Base-by-base conservation (phyloP, 2,888 invertebrate genomes). In the Sphinx pinastri region DNA sequence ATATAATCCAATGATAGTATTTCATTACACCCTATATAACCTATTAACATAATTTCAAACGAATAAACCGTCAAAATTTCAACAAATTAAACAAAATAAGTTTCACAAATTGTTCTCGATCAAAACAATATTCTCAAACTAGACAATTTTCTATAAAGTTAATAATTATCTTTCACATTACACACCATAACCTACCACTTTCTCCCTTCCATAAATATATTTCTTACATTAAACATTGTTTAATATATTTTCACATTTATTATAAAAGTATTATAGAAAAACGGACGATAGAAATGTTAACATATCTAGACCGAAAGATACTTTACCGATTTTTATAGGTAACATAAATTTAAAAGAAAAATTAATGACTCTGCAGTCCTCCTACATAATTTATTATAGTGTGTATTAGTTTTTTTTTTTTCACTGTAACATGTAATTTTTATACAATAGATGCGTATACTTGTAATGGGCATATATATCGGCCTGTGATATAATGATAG, bases 1-100 rank as follows among this genome's bases (percentile, higher is more conserved):
- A 79, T 83, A 80, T 79, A 84, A 83, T 81, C 77, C 76, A 73
- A 82, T 73, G 71, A 76, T 78, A 73, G 82, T 79, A 81, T 83
- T 83, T 71, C 79, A 82, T 83, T 80, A 63, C 19, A 63, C 16
- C 55, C 54, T 54, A 13, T 54, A 16, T 60, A 54, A 3, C 45
- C 52, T 59, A 54, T 68, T 60, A 59, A 68, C 49, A 38, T 16
- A 59, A 68, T 60, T 38, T 68, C 55, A 58, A 25, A 49, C 49
- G 58, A 68, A 71, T 38, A 38, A 38, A 38, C 6, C n/a, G n/a
- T n/a, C n/a, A n/a, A n/a, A n/a, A n/a, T n/a, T n/a, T n/a, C n/a
- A n/a, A n/a, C n/a, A n/a, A n/a, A n/a, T n/a, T n/a, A n/a, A n/a
- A n/a, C n/a, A n/a, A n/a, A n/a, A n/a, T n/a, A 38, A 38, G 6